Evolutionary conservation across 2,113 vertebrate species (phyloP).

Genomic region (Phylloscopus trochiloides): DNA sequence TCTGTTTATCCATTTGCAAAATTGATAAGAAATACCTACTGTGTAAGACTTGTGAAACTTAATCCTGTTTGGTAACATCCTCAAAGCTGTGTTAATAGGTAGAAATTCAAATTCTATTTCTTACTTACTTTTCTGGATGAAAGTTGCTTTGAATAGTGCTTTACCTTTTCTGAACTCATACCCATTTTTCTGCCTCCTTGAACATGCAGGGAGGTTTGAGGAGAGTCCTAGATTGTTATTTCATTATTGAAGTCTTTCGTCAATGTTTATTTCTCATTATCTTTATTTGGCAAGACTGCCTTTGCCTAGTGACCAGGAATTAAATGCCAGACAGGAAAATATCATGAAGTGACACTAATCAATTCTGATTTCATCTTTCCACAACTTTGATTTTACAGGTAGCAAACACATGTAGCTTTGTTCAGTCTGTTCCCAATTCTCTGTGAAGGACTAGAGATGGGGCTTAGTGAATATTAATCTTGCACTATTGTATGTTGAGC

Average conservation of each 20-base stretch:
- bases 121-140: not conserved
- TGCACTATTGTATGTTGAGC: slow-evolving; percentile 40
- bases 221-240: not conserved
- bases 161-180: not conserved
- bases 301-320: slow-evolving; percentile 6
- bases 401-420: slow-evolving; percentile 13
- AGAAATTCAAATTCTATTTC: not conserved
- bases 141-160: not conserved
- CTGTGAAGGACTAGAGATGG: slow-evolving; percentile 22
- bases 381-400: slow-evolving; percentile 20
- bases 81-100: not conserved
- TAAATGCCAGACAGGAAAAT: not conserved
- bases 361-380: slow-evolving; percentile 22
- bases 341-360: not conserved
- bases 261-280: slow-evolving; percentile 16
- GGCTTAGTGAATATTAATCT: slow-evolving; percentile 45
- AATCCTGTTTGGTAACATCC: not conserved
- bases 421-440: not conserved
- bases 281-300: not conserved
- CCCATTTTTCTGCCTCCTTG: not conserved
- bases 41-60: not conserved
- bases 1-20: not conserved
- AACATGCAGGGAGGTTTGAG: not conserved
- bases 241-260: not conserved
- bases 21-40: not conserved